phyloP scores from a whole-genome alignment of 2,797 vertebrate genomes.

The Onychomys arenicola region DNA sequence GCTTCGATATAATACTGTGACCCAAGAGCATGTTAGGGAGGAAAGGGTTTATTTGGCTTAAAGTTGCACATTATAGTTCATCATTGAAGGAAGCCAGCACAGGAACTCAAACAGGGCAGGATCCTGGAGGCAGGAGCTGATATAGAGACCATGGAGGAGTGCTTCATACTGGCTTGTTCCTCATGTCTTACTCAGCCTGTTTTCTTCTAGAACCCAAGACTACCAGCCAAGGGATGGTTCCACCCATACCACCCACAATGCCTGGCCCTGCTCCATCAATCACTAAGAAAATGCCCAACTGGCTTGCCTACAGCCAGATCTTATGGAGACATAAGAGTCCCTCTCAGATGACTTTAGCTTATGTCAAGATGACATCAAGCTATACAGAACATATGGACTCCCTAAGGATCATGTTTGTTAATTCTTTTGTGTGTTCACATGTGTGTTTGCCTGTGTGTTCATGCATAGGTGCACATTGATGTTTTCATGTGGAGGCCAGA shows the following conservation, averaged over 20 bases:
- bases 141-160: not conserved
- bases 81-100: not conserved
- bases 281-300: not conserved
- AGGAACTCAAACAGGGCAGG: not conserved
- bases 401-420: constrained; percentile 20
- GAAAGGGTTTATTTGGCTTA: not conserved
- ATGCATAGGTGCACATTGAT: not conserved
- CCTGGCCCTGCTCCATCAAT: not conserved
- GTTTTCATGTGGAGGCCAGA: not conserved
- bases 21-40: not conserved
- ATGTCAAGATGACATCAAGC: not conserved
- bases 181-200: not conserved
- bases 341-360: not conserved
- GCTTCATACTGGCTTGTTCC: not conserved
- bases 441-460: not conserved
- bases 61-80: not conserved
- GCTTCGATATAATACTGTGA: not conserved
- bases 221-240: not conserved
- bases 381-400: not conserved
- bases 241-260: not conserved
- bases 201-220: not conserved
- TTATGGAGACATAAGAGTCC: not conserved
- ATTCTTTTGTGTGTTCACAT: constrained; percentile 36
- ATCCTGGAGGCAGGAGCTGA: not conserved
- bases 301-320: not conserved